Evolutionary conservation across 2,888 invertebrate species (phyloP).

Genomic region (Tipula confusa): DNA sequence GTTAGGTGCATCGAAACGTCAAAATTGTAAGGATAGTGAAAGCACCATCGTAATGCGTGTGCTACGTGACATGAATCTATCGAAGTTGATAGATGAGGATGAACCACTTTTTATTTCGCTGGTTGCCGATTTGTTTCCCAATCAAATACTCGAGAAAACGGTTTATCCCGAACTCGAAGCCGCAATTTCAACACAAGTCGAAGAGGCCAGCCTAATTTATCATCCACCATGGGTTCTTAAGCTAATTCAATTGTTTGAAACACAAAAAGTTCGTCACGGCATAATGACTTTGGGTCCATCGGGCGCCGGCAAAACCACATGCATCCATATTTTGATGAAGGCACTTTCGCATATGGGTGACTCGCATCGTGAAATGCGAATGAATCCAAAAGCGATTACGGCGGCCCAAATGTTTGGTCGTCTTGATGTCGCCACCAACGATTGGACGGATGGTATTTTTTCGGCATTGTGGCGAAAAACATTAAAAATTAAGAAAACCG

Average conservation of each 20-base stretch:
- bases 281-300: constrained; percentile 95
- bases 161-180: constrained; percentile 83
- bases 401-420: constrained; percentile 97
- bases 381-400: constrained; percentile 98
- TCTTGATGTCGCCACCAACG: constrained; percentile 93
- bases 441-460: constrained; percentile 98
- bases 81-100: constrained; percentile 94
- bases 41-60: constrained; percentile 96
- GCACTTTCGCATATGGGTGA: constrained; percentile 81
- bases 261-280: constrained; percentile 90
- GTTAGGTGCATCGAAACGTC: constrained; percentile 85
- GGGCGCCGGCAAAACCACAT: constrained; percentile 92
- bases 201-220: constrained; percentile 73
- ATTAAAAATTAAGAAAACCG: constrained; percentile 77
- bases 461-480: constrained; percentile 95
- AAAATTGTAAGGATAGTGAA: constrained; percentile 88
- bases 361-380: constrained; percentile 86
- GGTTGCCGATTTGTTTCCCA: constrained; percentile 93
- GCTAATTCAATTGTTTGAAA: constrained; percentile 92
- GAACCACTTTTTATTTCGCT: constrained; percentile 96
- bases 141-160: constrained; percentile 86
- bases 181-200: constrained; percentile 79
- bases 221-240: constrained; percentile 96
- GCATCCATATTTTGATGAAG: constrained; percentile 83
- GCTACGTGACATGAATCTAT: constrained; percentile 95